Conservation (phyloP, 2,797 vertebrate genomes). For the Gallinago solitaria region DNA sequence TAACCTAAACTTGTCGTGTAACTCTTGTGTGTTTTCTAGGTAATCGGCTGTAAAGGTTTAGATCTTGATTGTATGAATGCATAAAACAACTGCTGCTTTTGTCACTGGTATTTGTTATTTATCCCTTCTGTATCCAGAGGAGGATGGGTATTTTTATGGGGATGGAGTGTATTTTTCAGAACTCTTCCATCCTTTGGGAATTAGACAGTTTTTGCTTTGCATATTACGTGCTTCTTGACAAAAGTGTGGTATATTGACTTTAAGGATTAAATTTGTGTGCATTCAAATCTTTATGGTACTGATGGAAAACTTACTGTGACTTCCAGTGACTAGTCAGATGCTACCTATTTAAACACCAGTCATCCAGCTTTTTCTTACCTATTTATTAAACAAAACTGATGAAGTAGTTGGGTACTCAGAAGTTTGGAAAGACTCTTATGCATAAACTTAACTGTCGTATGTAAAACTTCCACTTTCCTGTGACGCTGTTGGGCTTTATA, state of each 20-base stretch:
- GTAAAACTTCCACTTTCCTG: constrained; percentile 48
- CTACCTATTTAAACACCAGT: constrained; percentile 60
- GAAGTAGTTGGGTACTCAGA: constrained; percentile 37
- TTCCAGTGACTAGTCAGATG: constrained; percentile 52
- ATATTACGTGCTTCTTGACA: constrained; percentile 58
- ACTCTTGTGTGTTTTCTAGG: constrained; percentile 58
- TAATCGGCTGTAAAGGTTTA: constrained; percentile 60
- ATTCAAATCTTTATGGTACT: constrained; percentile 62
- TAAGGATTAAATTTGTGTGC: constrained; percentile 52
- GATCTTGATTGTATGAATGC: constrained; percentile 64
- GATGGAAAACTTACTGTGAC: constrained; percentile 67
- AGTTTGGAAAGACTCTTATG: constrained; percentile 37
- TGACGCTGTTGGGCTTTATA: constrained; percentile 47
- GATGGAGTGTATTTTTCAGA: constrained; percentile 62
- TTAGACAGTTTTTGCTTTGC: constrained; percentile 59
- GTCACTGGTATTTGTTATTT: constrained; percentile 33
- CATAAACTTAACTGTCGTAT: constrained; percentile 36
- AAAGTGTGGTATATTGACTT: constrained; percentile 57
- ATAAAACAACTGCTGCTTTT: constrained; percentile 70
- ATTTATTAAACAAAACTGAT: constrained; percentile 60
- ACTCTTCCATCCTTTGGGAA: constrained; percentile 48
- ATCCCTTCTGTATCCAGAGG: constrained; percentile 21
- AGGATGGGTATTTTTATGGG: constrained; percentile 49
- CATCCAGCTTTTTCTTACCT: constrained; percentile 21
- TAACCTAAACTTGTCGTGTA: constrained; percentile 59